These are phyloP conservation scores for Dasypolia templi DNA, from an alignment of 2,888 invertebrate species.

Conservation along the genomic window DNA sequence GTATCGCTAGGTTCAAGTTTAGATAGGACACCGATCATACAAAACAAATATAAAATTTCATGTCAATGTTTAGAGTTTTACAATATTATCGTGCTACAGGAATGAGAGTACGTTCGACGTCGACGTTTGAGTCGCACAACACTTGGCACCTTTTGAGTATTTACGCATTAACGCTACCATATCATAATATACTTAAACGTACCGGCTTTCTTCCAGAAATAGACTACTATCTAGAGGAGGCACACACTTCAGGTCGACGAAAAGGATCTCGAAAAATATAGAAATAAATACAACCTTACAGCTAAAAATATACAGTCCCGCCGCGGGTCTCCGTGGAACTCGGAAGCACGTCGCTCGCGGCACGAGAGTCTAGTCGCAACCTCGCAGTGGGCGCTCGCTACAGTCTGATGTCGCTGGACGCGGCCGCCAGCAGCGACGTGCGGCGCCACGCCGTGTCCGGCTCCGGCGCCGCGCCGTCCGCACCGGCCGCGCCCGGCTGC, in stretches of 20 bases:
- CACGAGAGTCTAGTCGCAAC: slow-evolving; percentile 27
- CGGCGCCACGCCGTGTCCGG: slow-evolving; percentile 66
- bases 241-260: slow-evolving; percentile 85
- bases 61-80: slow-evolving; percentile 76
- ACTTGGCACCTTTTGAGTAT: slow-evolving; percentile 86
- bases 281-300: slow-evolving; percentile 81
- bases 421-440: slow-evolving; percentile 76
- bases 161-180: slow-evolving; percentile 78
- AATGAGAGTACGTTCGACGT: slow-evolving; percentile 82
- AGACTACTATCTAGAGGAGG: slow-evolving; percentile 82
- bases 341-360: slow-evolving; percentile 13
- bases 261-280: slow-evolving; percentile 84
- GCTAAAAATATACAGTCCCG: slow-evolving; percentile 62
- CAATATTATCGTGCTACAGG: slow-evolving; percentile 85
- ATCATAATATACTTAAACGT: slow-evolving; percentile 73
- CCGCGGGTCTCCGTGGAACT: slow-evolving; percentile 28
- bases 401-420: slow-evolving; percentile 83
- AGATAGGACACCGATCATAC: slow-evolving; percentile 71
- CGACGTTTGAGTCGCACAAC: slow-evolving; percentile 74
- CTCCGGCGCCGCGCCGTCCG: slow-evolving; percentile 30
- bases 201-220: slow-evolving; percentile 74
- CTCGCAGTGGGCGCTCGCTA: slow-evolving; percentile 62
- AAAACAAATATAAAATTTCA: slow-evolving; percentile 55
- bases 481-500: slow-evolving; percentile 69
- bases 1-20: slow-evolving; percentile 76